These are phyloP conservation scores for Australoheros scitulus DNA, from an alignment of 2,113 vertebrate genomes.

Conservation along the genomic window DNA sequence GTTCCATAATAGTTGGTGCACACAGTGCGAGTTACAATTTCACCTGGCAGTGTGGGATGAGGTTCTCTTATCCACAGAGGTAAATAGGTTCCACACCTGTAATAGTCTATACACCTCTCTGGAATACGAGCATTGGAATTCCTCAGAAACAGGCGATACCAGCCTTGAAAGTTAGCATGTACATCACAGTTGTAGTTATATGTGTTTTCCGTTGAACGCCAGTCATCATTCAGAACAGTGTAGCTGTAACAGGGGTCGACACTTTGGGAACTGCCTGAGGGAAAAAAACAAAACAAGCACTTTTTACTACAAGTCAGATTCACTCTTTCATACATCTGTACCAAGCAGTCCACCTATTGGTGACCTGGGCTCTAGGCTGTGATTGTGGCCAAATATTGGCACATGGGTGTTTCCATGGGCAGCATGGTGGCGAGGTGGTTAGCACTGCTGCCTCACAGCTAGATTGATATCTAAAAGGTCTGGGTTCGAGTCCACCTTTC, in stretches of 20 bases:
- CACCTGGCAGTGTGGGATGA: conserved; percentile 38
- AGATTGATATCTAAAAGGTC: too few relatives aligned
- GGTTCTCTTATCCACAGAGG: neutral
- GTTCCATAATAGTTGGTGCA: fast-evolving
- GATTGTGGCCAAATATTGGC: too few relatives aligned
- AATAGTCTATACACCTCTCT: conserved; percentile 24
- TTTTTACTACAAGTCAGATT: too few relatives aligned
- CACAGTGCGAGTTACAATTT: conserved; percentile 12
- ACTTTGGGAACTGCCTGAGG: neutral
- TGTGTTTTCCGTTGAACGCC: conserved; percentile 47
- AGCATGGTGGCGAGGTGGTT: too few relatives aligned
- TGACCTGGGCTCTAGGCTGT: too few relatives aligned
- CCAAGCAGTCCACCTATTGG: too few relatives aligned
- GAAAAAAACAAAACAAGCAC: too few relatives aligned
- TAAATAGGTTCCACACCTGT: conserved; percentile 34
- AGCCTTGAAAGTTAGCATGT: conserved; percentile 29
- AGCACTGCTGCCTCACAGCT: too few relatives aligned
- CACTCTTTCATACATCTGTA: too few relatives aligned
- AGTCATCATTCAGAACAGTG: conserved; percentile 46
- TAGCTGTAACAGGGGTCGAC: conserved; percentile 53
- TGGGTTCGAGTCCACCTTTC: too few relatives aligned
- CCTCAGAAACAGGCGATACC: conserved; percentile 57
- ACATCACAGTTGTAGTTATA: conserved; percentile 9
- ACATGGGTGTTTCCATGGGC: too few relatives aligned
- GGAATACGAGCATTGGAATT: conserved; percentile 43